Percentiles rank a stretch among this genome's conserved stretches.
phyloP scores from a whole-genome alignment of 2,888 invertebrate genomes.

The Drosophila mimica region DNA sequence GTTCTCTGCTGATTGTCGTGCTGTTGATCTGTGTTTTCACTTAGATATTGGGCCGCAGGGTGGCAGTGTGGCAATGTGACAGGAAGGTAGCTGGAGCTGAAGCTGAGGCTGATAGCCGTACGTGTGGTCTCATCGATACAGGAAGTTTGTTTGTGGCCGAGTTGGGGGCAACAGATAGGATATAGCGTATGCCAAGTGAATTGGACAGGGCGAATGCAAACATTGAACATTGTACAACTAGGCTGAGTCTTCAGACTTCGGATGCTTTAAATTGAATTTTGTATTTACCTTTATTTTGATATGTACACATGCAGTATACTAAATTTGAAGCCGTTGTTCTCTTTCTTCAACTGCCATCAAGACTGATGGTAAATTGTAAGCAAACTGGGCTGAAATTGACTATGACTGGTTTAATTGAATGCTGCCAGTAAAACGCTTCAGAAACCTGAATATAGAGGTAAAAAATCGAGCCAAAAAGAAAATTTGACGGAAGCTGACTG shows the following conservation, averaged over 20 bases:
- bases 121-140: conserved; percentile 73
- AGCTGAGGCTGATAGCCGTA: conserved; percentile 33
- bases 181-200: conserved; percentile 49
- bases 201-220: conserved; percentile 10
- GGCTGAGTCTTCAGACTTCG: conserved; percentile 27
- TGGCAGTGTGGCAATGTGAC: neutral
- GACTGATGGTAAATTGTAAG: conserved; percentile 1
- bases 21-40: conserved; percentile 79
- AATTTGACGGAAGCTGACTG: neutral
- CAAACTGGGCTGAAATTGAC: neutral
- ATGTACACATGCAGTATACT: conserved; percentile 22
- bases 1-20: conserved; percentile 72
- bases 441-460: neutral
- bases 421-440: neutral
- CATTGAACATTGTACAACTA: neutral
- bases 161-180: conserved; percentile 48
- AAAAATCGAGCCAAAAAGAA: neutral
- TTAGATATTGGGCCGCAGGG: conserved; percentile 71
- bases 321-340: conserved; percentile 7
- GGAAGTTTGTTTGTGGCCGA: conserved; percentile 77
- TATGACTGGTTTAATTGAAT: neutral
- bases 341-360: neutral
- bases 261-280: conserved; percentile 76
- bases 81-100: conserved; percentile 7
- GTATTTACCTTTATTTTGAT: conserved; percentile 62